Base-by-base conservation (phyloP, 2,888 invertebrate species). In the Apotomis betuletana region DNA sequence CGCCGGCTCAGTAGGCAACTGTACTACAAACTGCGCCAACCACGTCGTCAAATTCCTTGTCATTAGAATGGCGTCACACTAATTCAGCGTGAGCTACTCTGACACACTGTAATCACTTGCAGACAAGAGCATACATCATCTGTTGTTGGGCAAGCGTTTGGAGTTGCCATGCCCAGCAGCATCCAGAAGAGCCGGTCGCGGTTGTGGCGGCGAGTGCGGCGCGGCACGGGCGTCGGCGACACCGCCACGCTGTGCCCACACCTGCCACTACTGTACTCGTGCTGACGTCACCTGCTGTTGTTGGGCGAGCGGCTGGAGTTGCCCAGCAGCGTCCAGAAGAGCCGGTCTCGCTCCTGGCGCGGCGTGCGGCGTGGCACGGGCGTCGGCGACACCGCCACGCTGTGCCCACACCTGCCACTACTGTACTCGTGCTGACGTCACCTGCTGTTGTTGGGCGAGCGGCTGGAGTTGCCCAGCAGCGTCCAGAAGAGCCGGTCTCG, bases 321-420 rank as follows among this genome's bases (percentile, higher is more conserved):
- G 69, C 81, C 82, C 57, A 85, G 69, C 46, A 85, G 75, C 0
- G 84, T 81, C 87, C 87, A 88, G 74, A 82, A 85, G 10, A 86
- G 52, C 55, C 77, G 79, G 12, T 74, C 74, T 59, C 73, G 51
- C 58, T 69, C 10, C 69, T 61, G 46, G 64, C 75, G 55, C 6
- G 13, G 44, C 27, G 68, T 62, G 46, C 74, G 73, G 12, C 74
- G 69, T 59, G 46, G 64, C 75, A 52, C 6, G 5, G 70, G 64
- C 63, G 74, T 36, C 54, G 74, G 49, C 74, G 27, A 27, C 27
- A 46, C 8, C 27, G 74, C 13, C 57, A 4, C 38, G 38, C 12
- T n/a, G 36, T 4, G 8, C 49, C 10, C 49, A 49, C 10, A 49
- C 10, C 8, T 1, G 10, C 49, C 49, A 1, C 8, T 9, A 9